Evolutionary conservation across 2,888 invertebrate species (phyloP).

Genomic region (Hirtodrosophila histrioides): DNA sequence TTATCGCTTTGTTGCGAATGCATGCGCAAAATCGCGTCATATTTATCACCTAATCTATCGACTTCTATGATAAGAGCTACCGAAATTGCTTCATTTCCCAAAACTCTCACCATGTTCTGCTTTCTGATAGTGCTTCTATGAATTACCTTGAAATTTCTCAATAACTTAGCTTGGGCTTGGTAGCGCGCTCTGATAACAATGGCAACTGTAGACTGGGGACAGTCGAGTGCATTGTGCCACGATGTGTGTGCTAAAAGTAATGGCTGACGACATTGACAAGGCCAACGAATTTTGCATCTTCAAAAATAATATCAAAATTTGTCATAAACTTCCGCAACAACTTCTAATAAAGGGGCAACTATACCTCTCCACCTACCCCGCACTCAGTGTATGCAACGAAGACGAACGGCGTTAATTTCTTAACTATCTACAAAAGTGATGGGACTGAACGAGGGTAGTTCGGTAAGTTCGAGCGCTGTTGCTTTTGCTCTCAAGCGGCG

Average conservation of each 20-base stretch:
- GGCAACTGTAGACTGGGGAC: not conserved
- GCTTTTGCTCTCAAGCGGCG: too few relatives aligned
- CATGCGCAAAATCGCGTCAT: slow-evolving; percentile 10
- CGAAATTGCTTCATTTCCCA: slow-evolving; percentile 43
- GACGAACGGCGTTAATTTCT: slow-evolving; percentile 68
- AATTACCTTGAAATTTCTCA: slow-evolving; percentile 34
- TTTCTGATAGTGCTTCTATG: slow-evolving; percentile 32
- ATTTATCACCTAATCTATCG: slow-evolving; percentile 12
- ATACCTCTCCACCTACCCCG: not conserved
- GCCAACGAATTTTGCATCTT: slow-evolving; percentile 30
- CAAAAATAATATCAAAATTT: slow-evolving; percentile 2
- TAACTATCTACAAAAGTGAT: slow-evolving; percentile 38
- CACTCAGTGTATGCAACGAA: slow-evolving; percentile 37
- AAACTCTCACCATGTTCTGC: slow-evolving; percentile 37
- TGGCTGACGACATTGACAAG: slow-evolving; percentile 18
- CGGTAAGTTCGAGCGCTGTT: slow-evolving; percentile 2
- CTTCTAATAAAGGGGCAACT: slow-evolving; percentile 40
- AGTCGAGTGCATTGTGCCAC: not conserved
- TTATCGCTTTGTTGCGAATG: not conserved
- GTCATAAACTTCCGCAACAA: slow-evolving; percentile 14
- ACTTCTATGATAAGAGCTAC: slow-evolving; percentile 37
- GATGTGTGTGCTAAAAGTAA: not conserved
- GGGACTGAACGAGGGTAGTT: slow-evolving; percentile 14
- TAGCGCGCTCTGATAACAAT: slow-evolving; percentile 24
- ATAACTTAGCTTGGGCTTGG: slow-evolving; percentile 36